A percentile compares a stretch with the other conserved stretches of the same genome.
phyloP scores from a whole-genome alignment of 1,140 invertebrate genomes.

The Hyles vespertilio region DNA sequence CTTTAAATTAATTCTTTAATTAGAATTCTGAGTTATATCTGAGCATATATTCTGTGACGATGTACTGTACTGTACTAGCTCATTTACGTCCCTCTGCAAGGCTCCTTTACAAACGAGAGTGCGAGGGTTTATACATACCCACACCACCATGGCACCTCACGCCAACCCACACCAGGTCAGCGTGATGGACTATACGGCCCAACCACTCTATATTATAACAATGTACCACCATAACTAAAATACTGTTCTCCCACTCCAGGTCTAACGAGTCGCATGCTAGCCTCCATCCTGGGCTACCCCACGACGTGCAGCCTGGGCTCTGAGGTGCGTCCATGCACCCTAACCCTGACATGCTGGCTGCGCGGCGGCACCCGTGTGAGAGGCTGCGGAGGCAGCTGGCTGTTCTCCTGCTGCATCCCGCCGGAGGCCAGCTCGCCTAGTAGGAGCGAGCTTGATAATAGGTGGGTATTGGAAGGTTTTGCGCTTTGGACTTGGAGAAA shows the following conservation, averaged over 20 bases:
- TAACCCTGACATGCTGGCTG: slow-evolving; percentile 84
- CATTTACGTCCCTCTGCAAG: too few species aligned
- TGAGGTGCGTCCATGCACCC: slow-evolving; percentile 78
- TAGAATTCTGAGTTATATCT: too few species aligned
- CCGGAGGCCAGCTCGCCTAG: slow-evolving; percentile 24
- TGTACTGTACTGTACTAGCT: too few species aligned
- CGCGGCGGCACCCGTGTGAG: slow-evolving; percentile 79
- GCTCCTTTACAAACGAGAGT: too few species aligned
- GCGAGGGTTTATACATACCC: too few species aligned
- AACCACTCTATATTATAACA: too few species aligned
- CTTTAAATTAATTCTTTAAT: too few species aligned
- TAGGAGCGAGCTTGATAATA: slow-evolving; percentile 55
- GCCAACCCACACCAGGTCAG: too few species aligned
- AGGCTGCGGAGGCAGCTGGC: slow-evolving; percentile 80
- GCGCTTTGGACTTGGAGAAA: too few species aligned
- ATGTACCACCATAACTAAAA: background rate
- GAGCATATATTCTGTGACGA: too few species aligned
- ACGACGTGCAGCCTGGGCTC: slow-evolving; percentile 77
- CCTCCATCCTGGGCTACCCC: slow-evolving; percentile 78
- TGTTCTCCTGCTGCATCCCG: slow-evolving; percentile 82
- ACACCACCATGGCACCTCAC: too few species aligned
- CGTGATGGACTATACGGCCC: too few species aligned
- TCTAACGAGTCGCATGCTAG: slow-evolving; percentile 71
- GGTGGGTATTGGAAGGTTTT: slow-evolving; percentile 22
- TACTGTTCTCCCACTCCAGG: slow-evolving; percentile 24